Evolutionary conservation across 2,888 invertebrate species (phyloP).

Genomic region (Epinotia demarniana): DNA sequence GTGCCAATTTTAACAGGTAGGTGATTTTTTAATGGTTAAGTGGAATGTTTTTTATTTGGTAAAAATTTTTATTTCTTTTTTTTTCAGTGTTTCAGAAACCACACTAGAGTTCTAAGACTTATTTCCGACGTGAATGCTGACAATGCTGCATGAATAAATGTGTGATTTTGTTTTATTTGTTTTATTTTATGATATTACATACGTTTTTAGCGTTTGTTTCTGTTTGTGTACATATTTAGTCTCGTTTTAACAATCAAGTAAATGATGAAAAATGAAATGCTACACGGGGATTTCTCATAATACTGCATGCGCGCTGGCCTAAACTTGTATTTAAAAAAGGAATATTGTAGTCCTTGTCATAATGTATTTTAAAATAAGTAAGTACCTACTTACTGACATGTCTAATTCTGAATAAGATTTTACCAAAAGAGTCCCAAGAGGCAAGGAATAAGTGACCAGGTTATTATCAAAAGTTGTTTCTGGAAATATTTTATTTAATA

Average conservation of each 20-base stretch:
- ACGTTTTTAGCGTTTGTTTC: neutral
- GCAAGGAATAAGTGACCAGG: too few species aligned
- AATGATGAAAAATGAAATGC: neutral
- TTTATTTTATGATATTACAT: neutral
- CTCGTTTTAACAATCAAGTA: neutral
- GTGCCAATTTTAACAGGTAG: slow-evolving; percentile 67
- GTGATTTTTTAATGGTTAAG: slow-evolving; percentile 48
- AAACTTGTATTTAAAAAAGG: too few species aligned
- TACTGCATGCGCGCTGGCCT: too few species aligned
- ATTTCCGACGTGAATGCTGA: neutral
- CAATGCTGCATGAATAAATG: slow-evolving; percentile 12
- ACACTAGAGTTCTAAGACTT: neutral
- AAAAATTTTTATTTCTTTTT: slow-evolving; percentile 1
- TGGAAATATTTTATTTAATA: too few species aligned
- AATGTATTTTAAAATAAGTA: too few species aligned
- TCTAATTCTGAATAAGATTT: too few species aligned
- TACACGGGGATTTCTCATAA: neutral
- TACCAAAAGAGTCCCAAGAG: too few species aligned
- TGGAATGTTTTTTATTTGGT: neutral
- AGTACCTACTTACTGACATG: too few species aligned
- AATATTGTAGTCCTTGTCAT: too few species aligned
- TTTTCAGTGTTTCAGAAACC: slow-evolving; percentile 20
- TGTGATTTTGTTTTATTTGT: neutral
- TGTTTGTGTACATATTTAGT: neutral
- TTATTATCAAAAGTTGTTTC: too few species aligned